Evolutionary conservation across 2,797 vertebrate species (phyloP), one percentile per base, ranked within the genome.

Genomic region (Florisuga fusca): DNA sequence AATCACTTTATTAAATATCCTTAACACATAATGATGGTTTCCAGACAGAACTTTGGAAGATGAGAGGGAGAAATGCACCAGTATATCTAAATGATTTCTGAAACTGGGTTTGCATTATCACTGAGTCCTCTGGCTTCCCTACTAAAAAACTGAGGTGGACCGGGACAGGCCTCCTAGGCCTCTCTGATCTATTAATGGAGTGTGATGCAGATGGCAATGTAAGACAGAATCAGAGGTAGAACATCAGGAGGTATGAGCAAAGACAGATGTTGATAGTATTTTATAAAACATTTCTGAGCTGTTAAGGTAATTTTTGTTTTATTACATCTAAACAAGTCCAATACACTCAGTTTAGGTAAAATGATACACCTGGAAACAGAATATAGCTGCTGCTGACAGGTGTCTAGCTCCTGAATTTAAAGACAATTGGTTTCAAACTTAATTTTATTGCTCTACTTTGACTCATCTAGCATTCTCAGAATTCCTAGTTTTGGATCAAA

Each of bases 391-490:
- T 87, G 27, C 22, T 89, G 27, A 71, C 89, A 93, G 63, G 26
- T 92, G 81, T 36, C 36, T 89, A 66, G 10, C 13, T 83, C 61
- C 34, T 46, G 33, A 91, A 84, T 79, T 53, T 67, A 82, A 89
- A 93, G 34, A 71, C 63, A 74, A 73, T 61, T 64, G 9, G 16
- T 50, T 6, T 46, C 33, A 57, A 93, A 94, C 15, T 89, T 55
- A 82, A 17, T 20, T 89, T 96, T 90, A 95, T 25, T 80, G 36
- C 41, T 80, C 68, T 71, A 25, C 23, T 84, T 94, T 77, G 87
- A 89, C 55, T 87, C 63, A 84, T 59, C 53, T 91, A 68, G 53
- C 57, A 90, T 87, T 93, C 92, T 83, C 68, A 87, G 67, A 90
- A 74, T 36, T 76, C 59, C 48, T 51, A 53, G 31, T 92, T 78